Percentiles rank a stretch among this genome's conserved stretches.
Evolutionary conservation across 1,140 invertebrate genomes (phyloP).

Genomic region (Telenomus remus): DNA sequence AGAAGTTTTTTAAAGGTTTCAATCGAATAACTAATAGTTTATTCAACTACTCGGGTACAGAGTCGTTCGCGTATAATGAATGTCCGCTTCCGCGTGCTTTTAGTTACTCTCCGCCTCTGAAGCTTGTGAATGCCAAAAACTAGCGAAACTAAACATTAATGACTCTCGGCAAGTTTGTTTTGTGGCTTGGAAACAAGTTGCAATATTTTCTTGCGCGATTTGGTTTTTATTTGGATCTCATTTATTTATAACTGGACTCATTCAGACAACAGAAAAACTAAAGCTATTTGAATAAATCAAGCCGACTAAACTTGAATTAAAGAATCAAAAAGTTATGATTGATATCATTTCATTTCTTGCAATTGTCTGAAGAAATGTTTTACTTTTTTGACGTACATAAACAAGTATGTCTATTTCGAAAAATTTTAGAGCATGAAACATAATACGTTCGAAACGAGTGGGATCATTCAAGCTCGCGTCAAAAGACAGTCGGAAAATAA

Average conservation of each 20-base stretch:
- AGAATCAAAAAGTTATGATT: no score
- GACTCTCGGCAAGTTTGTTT: constrained; percentile 32
- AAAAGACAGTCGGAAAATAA: not conserved
- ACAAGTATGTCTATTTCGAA: no score
- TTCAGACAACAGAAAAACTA: no score
- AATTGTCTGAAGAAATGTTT: no score
- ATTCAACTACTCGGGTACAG: constrained; percentile 20
- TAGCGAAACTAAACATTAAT: constrained; percentile 45
- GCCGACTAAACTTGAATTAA: no score
- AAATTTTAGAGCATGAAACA: no score
- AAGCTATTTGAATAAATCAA: no score
- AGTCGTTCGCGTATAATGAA: constrained; percentile 36
- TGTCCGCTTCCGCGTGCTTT: constrained; percentile 37
- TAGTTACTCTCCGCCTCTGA: constrained; percentile 31
- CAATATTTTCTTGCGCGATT: constrained; percentile 10
- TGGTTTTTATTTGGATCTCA: not conserved
- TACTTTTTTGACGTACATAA: no score
- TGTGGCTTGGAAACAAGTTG: constrained; percentile 25
- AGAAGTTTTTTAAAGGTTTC: constrained; percentile 17
- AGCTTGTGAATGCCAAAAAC: constrained; percentile 36
- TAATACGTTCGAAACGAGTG: no score
- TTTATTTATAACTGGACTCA: not conserved
- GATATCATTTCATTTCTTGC: no score
- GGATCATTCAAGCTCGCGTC: no score
- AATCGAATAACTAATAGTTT: constrained; percentile 36